Base-by-base conservation (phyloP, 2,797 vertebrate species). In the Sandelia bainsii region DNA sequence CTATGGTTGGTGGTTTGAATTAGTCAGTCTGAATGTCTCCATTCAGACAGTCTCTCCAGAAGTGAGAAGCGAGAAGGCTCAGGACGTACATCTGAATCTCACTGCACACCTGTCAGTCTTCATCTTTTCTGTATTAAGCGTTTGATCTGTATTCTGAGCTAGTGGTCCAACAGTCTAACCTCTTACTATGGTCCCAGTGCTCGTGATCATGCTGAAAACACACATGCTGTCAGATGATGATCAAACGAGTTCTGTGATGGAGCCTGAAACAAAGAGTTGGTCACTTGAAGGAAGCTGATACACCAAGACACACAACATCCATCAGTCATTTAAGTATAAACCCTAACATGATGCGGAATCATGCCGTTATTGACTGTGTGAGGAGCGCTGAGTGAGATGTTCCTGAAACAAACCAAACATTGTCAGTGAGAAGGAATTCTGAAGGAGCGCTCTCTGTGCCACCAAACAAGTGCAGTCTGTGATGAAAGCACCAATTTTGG, bases 391-490 rank as follows among this genome's bases (percentile, higher is more conserved):
- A 52, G 48, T 42, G 52, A 69, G 48, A 22, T 0, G 22, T 45
- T 23, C 22, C 8, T 25, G 11, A 76, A 67, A 81, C 79, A 79
- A 66, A 57, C 51, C 72, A 14, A 57, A 69, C 66, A 17, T 44
- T 75, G 77, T 84, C 58, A 40, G 54, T 0, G 9, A 34, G 57
- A 48, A 63, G n/a, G 40, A 29, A 22, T 58, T 54, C 40, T 65
- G 51, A 74, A 68, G 73, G 54, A 66, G 27, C 20, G 45, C 27
- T 77, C 77, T 62, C 34, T 19, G 9, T 60, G 50, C 69, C 2
- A 23, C 10, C 61, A 79, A 82, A 84, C 72, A 75, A 79, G 61
- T 60, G 44, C 62, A 23, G 68, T 59, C 75, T 86, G 81, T 80
- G 79, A 66, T 74, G 68, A 78, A 72, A 67, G 73, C 50, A 8